These are phyloP conservation scores for Chelonus insularis DNA, from an alignment of 1,140 invertebrate species.

Conservation along the genomic window DNA sequence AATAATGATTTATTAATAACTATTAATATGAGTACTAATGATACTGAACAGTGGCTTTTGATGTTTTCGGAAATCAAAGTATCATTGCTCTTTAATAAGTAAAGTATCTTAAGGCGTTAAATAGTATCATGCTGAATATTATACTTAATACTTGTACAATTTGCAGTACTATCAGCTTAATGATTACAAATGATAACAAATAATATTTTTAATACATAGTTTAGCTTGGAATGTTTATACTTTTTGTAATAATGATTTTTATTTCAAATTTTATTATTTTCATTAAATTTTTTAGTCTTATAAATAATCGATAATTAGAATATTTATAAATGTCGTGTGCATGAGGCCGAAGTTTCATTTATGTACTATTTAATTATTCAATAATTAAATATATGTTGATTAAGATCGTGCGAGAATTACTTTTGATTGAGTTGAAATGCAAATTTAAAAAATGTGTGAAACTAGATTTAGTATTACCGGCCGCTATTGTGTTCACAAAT, in stretches of 20 bases:
- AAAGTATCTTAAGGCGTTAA: background rate
- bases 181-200: constrained; percentile 36
- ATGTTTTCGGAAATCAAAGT: too few relatives aligned
- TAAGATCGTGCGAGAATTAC: background rate
- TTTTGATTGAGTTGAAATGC: background rate
- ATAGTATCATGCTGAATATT: background rate
- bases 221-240: background rate
- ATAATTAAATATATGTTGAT: background rate
- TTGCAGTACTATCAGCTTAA: constrained; percentile 32
- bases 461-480: background rate
- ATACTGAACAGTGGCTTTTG: too few relatives aligned
- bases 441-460: background rate
- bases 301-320: background rate
- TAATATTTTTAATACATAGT: constrained; percentile 14
- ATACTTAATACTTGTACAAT: background rate
- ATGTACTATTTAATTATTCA: background rate
- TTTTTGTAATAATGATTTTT: background rate
- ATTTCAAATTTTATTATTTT: background rate
- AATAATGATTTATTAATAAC: too few relatives aligned
- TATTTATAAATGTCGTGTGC: background rate
- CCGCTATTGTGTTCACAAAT: background rate
- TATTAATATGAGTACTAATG: too few relatives aligned
- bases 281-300: background rate
- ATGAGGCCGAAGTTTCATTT: background rate
- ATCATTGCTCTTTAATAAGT: too few relatives aligned